Base-by-base conservation (phyloP, 2,113 vertebrate species). In the Atractosteus spatula region DNA sequence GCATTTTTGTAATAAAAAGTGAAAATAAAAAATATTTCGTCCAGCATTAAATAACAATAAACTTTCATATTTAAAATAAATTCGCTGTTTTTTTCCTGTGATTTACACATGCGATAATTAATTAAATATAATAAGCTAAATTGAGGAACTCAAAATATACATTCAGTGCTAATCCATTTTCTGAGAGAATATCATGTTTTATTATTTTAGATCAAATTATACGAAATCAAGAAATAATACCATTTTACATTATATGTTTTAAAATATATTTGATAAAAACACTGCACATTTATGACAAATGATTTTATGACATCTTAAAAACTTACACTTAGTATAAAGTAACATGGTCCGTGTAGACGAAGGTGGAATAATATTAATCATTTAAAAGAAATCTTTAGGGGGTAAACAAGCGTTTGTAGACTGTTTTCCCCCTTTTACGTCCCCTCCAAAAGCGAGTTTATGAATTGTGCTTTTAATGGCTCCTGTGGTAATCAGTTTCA, bases 241-340 rank as follows among this genome's bases (percentile, higher is more conserved):
- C 73, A 41, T 69, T 55, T 66, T 51, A 69, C n/a, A 59, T 70
- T 54, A 14, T 41, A 0, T 71, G 66, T n/a, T 63, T 7, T 59
- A 71, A 77, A 67, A 62, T 68, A 29, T 69, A 57, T 70, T 59
- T 29, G 29, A 29, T 29, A 1, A 29, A 51, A 7, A 51, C 47
- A 51, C 47, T 51, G 1, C 47, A 51, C 47, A 51, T 29, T 29
- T 29, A 51, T 51, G 47, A 77, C 41, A 14, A 81, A 70, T 74
- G 66, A 79, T 79, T 80, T 77, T 78, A 73, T 42, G 44, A 68
- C 10, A 68, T 80, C 72, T 75, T 73, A 54, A 63, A 76, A 81
- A 88, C 84, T 88, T 88, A 89, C 87, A 87, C 80, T 81, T 79
- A 86, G 86, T 85, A 80, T 84, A 84, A 89, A 82, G 79, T 88